These are phyloP conservation scores for Sebastes minor DNA, from an alignment of 2,797 vertebrate species.

Conservation along the genomic window DNA sequence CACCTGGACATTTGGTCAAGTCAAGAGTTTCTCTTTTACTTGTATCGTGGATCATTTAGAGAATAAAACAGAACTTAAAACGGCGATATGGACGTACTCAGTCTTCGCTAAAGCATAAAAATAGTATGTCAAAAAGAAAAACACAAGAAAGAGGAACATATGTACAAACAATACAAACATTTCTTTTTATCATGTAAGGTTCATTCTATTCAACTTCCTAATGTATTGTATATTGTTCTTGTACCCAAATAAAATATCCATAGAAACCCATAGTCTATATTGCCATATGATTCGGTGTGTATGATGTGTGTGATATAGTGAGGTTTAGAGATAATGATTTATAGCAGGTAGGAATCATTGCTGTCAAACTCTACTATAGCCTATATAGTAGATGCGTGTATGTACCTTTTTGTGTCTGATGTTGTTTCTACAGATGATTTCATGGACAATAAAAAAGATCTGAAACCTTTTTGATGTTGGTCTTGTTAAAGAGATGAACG, in stretches of 20 bases:
- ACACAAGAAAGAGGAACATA: neutral
- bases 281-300: neutral
- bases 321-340: neutral
- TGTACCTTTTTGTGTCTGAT: neutral
- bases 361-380: neutral
- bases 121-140: neutral
- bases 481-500: slow-evolving; percentile 14
- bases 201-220: neutral
- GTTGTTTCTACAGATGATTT: slow-evolving; percentile 1
- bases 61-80: neutral
- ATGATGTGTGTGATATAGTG: neutral
- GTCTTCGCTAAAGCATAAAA: neutral
- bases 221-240: neutral
- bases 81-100: neutral
- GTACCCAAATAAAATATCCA: neutral
- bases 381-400: neutral
- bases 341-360: neutral
- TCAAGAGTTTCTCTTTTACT: neutral
- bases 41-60: neutral
- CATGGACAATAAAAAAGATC: slow-evolving; percentile 20
- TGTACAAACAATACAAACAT: neutral
- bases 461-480: slow-evolving; percentile 13
- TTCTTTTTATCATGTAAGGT: neutral
- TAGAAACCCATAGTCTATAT: neutral
- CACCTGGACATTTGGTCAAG: neutral